Evolutionary conservation across 2,888 invertebrate genomes (phyloP).

Genomic region (Busseola fusca): DNA sequence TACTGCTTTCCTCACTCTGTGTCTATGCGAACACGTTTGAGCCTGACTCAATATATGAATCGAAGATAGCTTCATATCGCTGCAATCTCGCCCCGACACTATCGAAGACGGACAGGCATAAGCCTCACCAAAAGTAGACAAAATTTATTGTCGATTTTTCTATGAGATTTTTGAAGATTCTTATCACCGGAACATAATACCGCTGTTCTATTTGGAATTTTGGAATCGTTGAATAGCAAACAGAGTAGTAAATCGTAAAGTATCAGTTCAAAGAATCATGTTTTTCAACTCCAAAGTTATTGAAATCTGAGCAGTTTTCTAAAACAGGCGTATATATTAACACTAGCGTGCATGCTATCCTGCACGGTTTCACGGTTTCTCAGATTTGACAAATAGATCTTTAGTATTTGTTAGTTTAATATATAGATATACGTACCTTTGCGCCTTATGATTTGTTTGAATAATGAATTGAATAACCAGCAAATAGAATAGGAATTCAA

Average conservation of each 20-base stretch:
- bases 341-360: too few species aligned
- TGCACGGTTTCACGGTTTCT: too few species aligned
- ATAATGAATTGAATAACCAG: conserved; percentile 36
- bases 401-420: too few species aligned
- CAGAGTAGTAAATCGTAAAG: neutral
- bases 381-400: too few species aligned
- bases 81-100: conserved; percentile 55
- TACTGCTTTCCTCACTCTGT: conserved; percentile 34
- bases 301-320: too few species aligned
- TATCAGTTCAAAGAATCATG: neutral
- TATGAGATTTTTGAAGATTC: conserved; percentile 15
- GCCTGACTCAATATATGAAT: conserved; percentile 53
- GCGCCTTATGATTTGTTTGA: too few species aligned
- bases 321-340: too few species aligned
- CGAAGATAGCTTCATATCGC: conserved; percentile 59
- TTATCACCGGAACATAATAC: neutral
- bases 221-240: neutral
- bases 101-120: conserved; percentile 45
- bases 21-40: conserved; percentile 51
- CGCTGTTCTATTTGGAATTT: neutral
- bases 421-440: too few species aligned
- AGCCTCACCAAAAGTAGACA: conserved; percentile 29
- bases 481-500: conserved; percentile 39
- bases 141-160: conserved; percentile 19
- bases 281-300: too few species aligned